These are phyloP conservation scores for Parnassius apollo DNA, from an alignment of 2,888 invertebrate species.

Conservation along the genomic window DNA sequence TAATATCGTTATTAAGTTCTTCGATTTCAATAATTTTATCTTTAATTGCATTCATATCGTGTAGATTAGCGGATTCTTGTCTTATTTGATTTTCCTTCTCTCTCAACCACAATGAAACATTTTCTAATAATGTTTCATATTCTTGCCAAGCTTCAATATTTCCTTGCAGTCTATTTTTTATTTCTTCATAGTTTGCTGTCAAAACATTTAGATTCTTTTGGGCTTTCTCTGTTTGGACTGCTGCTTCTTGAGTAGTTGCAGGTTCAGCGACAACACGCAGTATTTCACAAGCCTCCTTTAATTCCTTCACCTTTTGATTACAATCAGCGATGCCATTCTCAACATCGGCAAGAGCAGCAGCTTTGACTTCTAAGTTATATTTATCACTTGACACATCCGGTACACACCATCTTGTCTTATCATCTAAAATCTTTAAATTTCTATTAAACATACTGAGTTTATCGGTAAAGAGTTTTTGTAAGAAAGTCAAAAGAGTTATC, in stretches of 20 bases:
- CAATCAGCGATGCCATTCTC: constrained; percentile 87
- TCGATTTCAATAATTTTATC: constrained; percentile 85
- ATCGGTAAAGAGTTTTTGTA: constrained; percentile 93
- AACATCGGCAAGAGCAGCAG: constrained; percentile 88
- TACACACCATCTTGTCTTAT: constrained; percentile 95
- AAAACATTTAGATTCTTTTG: constrained; percentile 86
- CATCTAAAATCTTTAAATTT: constrained; percentile 89
- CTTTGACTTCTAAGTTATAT: constrained; percentile 95
- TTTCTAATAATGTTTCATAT: constrained; percentile 89
- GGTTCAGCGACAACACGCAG: constrained; percentile 87
- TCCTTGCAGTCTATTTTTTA: constrained; percentile 84
- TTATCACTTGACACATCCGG: constrained; percentile 94
- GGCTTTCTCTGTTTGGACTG: constrained; percentile 85
- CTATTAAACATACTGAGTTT: constrained; percentile 91
- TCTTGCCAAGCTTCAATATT: constrained; percentile 89
- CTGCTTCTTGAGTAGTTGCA: constrained; percentile 84
- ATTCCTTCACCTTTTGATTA: constrained; percentile 83
- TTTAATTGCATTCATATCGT: constrained; percentile 85
- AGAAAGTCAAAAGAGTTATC: constrained; percentile 87
- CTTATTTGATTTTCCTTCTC: constrained; percentile 89
- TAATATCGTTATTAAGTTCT: constrained; percentile 83
- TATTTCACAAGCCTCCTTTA: constrained; percentile 86
- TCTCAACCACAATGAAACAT: constrained; percentile 88
- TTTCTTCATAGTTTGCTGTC: constrained; percentile 84
- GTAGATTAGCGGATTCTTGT: constrained; percentile 85